Evolutionary conservation across 2,888 invertebrate species (phyloP), one percentile per base, ranked within the genome.

Genomic region (Chesias legatella): DNA sequence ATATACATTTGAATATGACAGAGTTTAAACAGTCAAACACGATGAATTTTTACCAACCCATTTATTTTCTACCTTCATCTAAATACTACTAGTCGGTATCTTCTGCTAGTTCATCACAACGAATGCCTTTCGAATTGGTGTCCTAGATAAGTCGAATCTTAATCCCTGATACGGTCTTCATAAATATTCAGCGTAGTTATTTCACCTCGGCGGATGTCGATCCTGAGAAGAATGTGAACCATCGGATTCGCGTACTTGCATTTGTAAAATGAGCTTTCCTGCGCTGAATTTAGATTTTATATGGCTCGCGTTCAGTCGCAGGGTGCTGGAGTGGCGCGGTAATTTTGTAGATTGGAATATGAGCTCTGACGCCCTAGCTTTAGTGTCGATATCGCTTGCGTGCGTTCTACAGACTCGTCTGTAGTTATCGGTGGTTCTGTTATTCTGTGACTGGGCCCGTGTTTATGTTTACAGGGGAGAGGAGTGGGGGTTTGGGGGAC

Each of bases 161-260:
- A 82, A 82, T 81, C 79, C 77, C 60, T 75, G 75, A 79, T 81
- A 79, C 74, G 73, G 67, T 69, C 69, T 74, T 81, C 79, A 85
- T 85, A 85, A 84, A 85, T 85, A 86, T 86, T 85, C 85, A 79
- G 74, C 67, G 75, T 79, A 75, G 76, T 81, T 84, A 83, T 83
- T 84, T 81, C 79, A 84, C 84, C 82, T 84, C 80, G 74, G 61
- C 74, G 75, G 75, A 74, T 74, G 79, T 77, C 79, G 84, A 80
- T 83, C 73, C 75, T 76, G 74, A 17, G 27, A 22, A 8, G 57
- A 61, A 58, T 43, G 48, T 51, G 51, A 28, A 22, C 10, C 21
- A 21, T 10, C 7, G n/a, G 7, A 10, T 10, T 7, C 20, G 21
- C 31, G 31, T 31, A 31, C 31, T 20, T 31, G 21, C 28, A 42